Evolutionary conservation across 2,888 invertebrate species (phyloP).

Genomic region (Lottia scabra): DNA sequence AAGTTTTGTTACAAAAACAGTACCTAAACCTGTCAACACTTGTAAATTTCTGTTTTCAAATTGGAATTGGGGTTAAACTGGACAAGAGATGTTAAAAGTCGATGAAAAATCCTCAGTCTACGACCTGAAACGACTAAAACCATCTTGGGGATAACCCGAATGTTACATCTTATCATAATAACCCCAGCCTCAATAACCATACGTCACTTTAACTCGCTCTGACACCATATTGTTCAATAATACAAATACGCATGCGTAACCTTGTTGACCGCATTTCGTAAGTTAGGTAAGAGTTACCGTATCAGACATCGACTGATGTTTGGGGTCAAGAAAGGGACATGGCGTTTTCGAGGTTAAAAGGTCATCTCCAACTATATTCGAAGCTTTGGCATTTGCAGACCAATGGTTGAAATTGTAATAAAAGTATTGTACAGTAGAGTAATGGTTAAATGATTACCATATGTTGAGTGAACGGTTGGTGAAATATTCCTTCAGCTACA

Average conservation of each 20-base stretch:
- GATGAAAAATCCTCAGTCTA: too few relatives aligned
- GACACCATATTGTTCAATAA: not conserved
- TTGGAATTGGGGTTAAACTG: too few relatives aligned
- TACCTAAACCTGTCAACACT: too few relatives aligned
- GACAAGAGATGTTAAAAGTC: too few relatives aligned
- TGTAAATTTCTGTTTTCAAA: too few relatives aligned
- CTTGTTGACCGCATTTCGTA: not conserved
- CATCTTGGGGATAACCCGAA: too few relatives aligned
- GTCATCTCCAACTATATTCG: not conserved
- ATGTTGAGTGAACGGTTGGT: not conserved
- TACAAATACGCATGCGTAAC: not conserved
- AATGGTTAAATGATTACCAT: not conserved
- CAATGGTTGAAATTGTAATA: not conserved
- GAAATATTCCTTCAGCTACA: too few relatives aligned
- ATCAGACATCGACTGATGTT: not conserved
- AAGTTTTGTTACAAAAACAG: too few relatives aligned
- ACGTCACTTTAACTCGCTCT: not conserved
- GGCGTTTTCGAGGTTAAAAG: not conserved
- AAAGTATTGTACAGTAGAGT: not conserved
- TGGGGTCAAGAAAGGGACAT: not conserved
- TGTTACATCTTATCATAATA: too few relatives aligned
- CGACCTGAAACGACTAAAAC: too few relatives aligned
- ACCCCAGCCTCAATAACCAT: too few relatives aligned
- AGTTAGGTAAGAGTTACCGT: not conserved
- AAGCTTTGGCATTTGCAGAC: slow-evolving; percentile 1